Percentiles rank a stretch among this genome's conserved stretches.
phyloP scores from a whole-genome alignment of 2,888 invertebrate species.

The Acronicta aceris region DNA sequence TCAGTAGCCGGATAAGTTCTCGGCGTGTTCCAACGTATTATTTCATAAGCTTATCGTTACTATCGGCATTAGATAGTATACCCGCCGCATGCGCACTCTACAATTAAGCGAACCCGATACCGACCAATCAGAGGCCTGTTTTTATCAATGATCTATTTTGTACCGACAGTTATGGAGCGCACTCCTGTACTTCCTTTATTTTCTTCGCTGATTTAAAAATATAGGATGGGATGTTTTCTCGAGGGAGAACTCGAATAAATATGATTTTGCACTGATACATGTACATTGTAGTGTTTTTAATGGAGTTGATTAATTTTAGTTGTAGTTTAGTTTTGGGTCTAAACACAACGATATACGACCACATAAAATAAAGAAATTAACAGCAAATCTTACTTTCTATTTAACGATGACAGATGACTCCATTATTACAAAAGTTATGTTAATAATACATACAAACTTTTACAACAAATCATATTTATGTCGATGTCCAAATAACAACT shows the following conservation, averaged over 20 bases:
- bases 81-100: constrained; percentile 65
- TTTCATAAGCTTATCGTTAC: constrained; percentile 72
- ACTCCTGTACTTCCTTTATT: constrained; percentile 54
- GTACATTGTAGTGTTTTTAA: too few species aligned
- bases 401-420: too few species aligned
- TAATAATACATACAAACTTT: too few species aligned
- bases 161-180: constrained; percentile 60
- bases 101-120: constrained; percentile 73
- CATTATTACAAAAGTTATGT: too few species aligned
- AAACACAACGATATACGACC: too few species aligned
- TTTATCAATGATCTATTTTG: constrained; percentile 72
- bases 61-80: constrained; percentile 69
- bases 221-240: constrained; percentile 33
- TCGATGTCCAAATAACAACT: too few species aligned
- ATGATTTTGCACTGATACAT: too few species aligned
- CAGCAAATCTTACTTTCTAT: too few species aligned
- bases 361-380: too few species aligned
- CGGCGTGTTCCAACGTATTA: constrained; percentile 63
- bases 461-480: too few species aligned
- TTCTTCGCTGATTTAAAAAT: constrained; percentile 52
- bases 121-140: constrained; percentile 71
- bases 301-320: too few species aligned
- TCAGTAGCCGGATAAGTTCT: constrained; percentile 48
- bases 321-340: too few species aligned
- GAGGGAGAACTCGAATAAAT: constrained; percentile 3